Evolutionary conservation across 2,797 vertebrate genomes (phyloP), one percentile per base, ranked within the genome.

Genomic region (Peromyscus attwateri): DNA sequence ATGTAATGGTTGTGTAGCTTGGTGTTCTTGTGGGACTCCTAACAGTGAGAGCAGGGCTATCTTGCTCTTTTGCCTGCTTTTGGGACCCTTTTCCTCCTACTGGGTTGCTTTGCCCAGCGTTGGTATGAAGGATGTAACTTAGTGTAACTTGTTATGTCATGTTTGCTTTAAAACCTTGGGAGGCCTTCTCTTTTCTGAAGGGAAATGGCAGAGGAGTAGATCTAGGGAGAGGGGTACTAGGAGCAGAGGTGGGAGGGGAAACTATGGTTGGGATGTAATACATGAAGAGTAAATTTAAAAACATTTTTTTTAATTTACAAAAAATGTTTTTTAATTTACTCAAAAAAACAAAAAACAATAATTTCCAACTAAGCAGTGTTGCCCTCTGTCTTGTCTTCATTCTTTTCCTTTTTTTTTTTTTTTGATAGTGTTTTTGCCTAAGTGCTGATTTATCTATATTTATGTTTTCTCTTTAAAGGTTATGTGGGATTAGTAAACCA

Each of bases 401-500:
- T 52, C 49, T 52, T 52, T 21, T 64, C 70, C 62, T 94, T n/a
- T 91, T 88, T 85, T 94, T 91, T 96, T 27, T 71, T 37, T 71
- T 37, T 89, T 87, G 71, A 29, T 92, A 70, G 64, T 77, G 66
- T 94, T 96, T 92, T 82, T 87, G 81, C 84, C 29, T 85, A 85
- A 89, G 87, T 97, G 62, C 57, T 96, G 34, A 97, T 83, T 93
- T 90, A 60, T 95, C 0, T 94, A 7, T 97, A 31, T 98, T 97
- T 93, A n/a, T 97, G 6, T 84, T 98, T 49, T 97, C 97, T 98
- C 93, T 98, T 98, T 96, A 93, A 97, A 99, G 99, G 99, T 97
- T 99, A 99, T 77, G 99, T 99, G 96, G 99, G 99, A 91, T 98
- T 99, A 98, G 99, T 99, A 97, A 99, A 99, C 98, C 99, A 99